Evolutionary conservation across 2,113 vertebrate species (phyloP).

Genomic region (Dipodomys spectabilis): DNA sequence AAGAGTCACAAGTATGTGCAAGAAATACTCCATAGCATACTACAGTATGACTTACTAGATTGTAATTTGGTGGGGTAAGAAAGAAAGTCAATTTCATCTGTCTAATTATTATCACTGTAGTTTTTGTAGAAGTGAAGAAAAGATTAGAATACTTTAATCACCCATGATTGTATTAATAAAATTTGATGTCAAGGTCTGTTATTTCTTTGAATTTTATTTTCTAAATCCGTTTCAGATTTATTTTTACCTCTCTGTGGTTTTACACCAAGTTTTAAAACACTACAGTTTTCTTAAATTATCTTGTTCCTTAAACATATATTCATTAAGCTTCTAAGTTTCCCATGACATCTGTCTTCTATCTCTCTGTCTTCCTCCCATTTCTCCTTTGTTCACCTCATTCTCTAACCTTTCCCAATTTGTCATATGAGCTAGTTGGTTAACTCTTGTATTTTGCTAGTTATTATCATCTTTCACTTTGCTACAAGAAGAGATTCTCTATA

Average conservation of each 20-base stretch:
- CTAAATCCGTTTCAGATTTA: neutral
- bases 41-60: neutral
- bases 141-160: neutral
- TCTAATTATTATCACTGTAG: neutral
- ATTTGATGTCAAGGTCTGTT: neutral
- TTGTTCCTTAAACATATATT: neutral
- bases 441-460: neutral
- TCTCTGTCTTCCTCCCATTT: neutral
- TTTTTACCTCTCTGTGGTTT: neutral
- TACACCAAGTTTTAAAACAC: neutral
- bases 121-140: neutral
- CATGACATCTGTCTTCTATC: neutral
- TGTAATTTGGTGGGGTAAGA: neutral
- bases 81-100: neutral
- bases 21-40: neutral
- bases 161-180: neutral
- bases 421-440: neutral
- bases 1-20: neutral
- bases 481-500: neutral
- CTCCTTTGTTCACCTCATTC: neutral
- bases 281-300: neutral
- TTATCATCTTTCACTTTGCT: neutral
- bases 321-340: neutral
- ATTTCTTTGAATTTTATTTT: neutral
- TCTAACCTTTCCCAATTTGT: neutral